Evolutionary conservation across 2,797 vertebrate species (phyloP).

Genomic region (Phoeniculus purpureus): DNA sequence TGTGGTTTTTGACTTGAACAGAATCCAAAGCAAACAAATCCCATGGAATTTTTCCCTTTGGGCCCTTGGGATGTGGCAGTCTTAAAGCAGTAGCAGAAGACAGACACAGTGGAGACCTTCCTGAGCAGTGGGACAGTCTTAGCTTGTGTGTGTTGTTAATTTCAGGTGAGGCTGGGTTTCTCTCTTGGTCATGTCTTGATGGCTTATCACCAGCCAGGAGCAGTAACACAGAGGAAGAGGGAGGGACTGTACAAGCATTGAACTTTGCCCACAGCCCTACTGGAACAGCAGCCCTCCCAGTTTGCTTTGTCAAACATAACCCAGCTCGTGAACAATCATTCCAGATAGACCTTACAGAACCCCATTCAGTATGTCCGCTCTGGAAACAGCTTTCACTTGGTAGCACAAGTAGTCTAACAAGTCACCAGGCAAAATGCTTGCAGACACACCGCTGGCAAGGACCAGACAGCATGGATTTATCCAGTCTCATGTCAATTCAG

Average conservation of each 20-base stretch:
- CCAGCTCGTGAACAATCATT: not conserved
- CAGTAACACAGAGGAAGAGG: not conserved
- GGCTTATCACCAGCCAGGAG: not conserved
- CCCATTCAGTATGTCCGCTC: not conserved
- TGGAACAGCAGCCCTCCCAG: not conserved
- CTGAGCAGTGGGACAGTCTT: not conserved
- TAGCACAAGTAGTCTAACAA: not conserved
- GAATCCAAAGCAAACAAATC: constrained; percentile 16
- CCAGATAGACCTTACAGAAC: not conserved
- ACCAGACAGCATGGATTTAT: not conserved
- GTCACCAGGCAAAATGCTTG: not conserved
- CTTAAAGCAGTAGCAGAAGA: constrained; percentile 29
- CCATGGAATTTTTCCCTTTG: not conserved
- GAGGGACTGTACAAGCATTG: not conserved
- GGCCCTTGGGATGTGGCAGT: not conserved
- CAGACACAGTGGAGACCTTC: not conserved
- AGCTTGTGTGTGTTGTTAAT: not conserved
- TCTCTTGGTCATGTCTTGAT: not conserved
- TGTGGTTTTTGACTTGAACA: not conserved
- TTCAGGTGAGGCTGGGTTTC: not conserved
- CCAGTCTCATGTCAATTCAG: not conserved
- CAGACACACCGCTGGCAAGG: fast-evolving
- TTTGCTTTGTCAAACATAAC: not conserved
- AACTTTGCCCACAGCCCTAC: not conserved
- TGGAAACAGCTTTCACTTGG: not conserved